Evolutionary conservation across 2,113 vertebrate species (phyloP).

Genomic region (Periophthalmodon schlosseri): DNA sequence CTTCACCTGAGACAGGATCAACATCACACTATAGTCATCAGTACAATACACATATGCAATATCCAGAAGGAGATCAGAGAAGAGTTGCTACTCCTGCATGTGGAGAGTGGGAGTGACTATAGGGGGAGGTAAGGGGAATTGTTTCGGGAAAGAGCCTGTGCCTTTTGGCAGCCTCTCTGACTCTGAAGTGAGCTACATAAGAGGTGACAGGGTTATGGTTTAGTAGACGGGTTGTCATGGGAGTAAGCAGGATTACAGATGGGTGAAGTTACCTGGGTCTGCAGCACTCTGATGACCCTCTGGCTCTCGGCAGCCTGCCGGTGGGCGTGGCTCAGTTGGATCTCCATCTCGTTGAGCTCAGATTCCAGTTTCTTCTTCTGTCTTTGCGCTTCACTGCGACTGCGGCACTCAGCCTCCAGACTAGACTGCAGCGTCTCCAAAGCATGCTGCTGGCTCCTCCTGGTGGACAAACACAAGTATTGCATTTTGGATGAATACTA

Average conservation of each 20-base stretch:
- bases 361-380: conserved; percentile 96
- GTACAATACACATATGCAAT: not conserved
- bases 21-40: not conserved
- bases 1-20: conserved; percentile 54
- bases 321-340: conserved; percentile 89
- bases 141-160: no score
- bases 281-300: conserved; percentile 84
- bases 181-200: not conserved
- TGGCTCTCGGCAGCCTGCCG: conserved; percentile 87
- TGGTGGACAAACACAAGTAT: conserved; percentile 37
- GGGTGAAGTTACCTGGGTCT: conserved; percentile 81
- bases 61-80: no score
- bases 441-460: conserved; percentile 88
- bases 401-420: conserved; percentile 85
- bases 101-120: no score
- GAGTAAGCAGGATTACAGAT: not conserved
- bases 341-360: conserved; percentile 91
- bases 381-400: conserved; percentile 87
- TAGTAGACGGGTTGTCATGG: not conserved
- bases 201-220: not conserved
- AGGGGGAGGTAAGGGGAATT: no score
- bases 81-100: no score
- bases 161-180: not conserved
- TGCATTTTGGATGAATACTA: not conserved
- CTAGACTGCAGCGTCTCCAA: conserved; percentile 90